Conservation (phyloP, 2,797 vertebrate genomes). For the Thunnus albacares region DNA sequence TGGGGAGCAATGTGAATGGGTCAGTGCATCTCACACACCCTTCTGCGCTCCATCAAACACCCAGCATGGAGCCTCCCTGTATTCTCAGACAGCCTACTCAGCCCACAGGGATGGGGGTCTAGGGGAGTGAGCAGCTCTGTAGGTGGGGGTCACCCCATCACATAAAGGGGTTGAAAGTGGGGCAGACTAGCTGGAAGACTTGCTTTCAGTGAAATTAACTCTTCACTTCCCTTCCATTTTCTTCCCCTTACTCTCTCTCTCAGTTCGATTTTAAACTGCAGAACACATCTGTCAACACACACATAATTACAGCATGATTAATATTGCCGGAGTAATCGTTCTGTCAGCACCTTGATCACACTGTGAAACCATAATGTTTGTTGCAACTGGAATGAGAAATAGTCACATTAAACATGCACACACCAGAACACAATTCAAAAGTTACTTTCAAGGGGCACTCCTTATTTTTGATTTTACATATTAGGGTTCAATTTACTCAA, state of each 20-base stretch:
- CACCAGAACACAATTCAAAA: not conserved
- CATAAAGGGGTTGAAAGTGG: conserved; percentile 68
- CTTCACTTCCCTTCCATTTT: conserved; percentile 22
- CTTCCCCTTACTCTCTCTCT: not conserved
- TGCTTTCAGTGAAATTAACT: conserved; percentile 61
- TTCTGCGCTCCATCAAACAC: conserved; percentile 93
- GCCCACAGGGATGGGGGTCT: conserved; percentile 56
- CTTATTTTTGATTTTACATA: not conserved
- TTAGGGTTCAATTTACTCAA: not conserved
- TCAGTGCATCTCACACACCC: conserved; percentile 90
- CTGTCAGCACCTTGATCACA: conserved; percentile 32
- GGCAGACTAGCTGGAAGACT: conserved; percentile 48
- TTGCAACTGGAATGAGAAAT: conserved; percentile 39
- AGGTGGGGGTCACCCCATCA: conserved; percentile 69
- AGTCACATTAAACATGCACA: conserved; percentile 14
- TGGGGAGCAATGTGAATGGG: conserved; percentile 84
- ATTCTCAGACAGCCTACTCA: conserved; percentile 72
- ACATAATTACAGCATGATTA: conserved; percentile 52
- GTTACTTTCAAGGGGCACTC: not conserved
- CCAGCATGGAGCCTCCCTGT: conserved; percentile 88
- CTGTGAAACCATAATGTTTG: conserved; percentile 39
- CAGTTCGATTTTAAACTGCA: conserved; percentile 30
- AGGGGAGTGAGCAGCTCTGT: conserved; percentile 51
- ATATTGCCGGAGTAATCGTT: conserved; percentile 33
- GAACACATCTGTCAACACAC: conserved; percentile 41